phyloP scores from a whole-genome alignment of 2,113 vertebrate genomes.

The Ifrita kowaldi region DNA sequence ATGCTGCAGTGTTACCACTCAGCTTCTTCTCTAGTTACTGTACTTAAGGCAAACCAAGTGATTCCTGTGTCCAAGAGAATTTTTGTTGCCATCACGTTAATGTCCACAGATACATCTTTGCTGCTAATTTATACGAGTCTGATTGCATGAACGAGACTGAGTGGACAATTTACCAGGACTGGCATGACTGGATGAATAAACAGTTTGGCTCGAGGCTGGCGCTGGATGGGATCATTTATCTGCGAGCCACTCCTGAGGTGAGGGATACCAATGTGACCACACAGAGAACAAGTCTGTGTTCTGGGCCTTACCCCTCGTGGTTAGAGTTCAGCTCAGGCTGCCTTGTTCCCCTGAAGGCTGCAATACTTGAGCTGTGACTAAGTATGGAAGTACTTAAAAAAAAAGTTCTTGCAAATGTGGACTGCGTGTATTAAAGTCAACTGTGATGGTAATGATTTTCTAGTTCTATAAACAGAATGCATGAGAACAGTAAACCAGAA shows the following conservation, averaged over 20 bases:
- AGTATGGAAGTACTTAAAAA: neutral
- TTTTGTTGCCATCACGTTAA: neutral
- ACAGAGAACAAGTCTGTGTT: rapidly evolving
- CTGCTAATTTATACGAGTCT: constrained; percentile 89
- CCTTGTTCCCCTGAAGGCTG: neutral
- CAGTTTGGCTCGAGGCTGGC: constrained; percentile 85
- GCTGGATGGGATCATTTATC: constrained; percentile 93
- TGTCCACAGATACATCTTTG: constrained; percentile 87
- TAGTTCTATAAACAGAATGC: neutral
- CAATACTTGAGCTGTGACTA: neutral
- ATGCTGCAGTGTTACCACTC: neutral
- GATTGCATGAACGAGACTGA: constrained; percentile 91
- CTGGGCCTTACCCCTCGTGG: neutral
- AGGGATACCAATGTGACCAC: neutral
- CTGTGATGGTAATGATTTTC: neutral
- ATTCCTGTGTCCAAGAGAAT: neutral
- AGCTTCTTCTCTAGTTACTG: neutral
- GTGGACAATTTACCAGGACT: constrained; percentile 94
- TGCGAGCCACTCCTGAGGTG: constrained; percentile 89
- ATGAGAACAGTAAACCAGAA: neutral
- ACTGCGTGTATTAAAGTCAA: neutral
- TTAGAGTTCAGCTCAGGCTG: neutral
- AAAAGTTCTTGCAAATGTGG: neutral
- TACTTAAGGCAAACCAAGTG: neutral
- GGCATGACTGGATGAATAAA: constrained; percentile 89